A percentile compares a stretch with the other conserved stretches of the same genome.
phyloP scores from a whole-genome alignment of 2,888 invertebrate genomes.

The Ptilodon capucinus region DNA sequence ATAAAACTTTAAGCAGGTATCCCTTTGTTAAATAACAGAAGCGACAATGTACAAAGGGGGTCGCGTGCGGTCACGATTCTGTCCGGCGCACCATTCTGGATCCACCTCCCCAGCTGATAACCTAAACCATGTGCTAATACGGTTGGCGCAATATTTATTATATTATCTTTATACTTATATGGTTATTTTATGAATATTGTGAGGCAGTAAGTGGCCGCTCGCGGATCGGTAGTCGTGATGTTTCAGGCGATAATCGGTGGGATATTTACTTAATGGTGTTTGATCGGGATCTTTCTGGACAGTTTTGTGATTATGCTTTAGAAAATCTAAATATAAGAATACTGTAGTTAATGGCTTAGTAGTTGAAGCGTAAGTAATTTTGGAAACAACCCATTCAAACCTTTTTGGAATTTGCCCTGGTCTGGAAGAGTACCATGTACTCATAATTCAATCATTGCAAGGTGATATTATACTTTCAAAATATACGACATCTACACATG shows the following conservation, averaged over 20 bases:
- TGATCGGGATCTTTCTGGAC: neutral
- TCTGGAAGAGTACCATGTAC: too few species aligned
- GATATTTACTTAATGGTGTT: neutral
- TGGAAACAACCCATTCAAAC: too few species aligned
- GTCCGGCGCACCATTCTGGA: conserved; percentile 62
- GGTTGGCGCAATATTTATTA: conserved; percentile 36
- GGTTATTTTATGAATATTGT: conserved; percentile 31
- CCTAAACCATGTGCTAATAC: conserved; percentile 65
- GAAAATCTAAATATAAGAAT: neutral
- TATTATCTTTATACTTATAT: conserved; percentile 25
- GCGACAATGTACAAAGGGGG: conserved; percentile 38
- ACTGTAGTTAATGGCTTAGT: too few species aligned
- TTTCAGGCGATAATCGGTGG: conserved; percentile 4
- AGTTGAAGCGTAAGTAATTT: too few species aligned
- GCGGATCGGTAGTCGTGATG: conserved; percentile 17
- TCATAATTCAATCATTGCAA: too few species aligned
- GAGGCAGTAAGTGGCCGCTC: conserved; percentile 8
- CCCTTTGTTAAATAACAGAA: conserved; percentile 11
- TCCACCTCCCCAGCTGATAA: conserved; percentile 58
- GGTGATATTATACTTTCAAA: too few species aligned
- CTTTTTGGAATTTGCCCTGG: too few species aligned
- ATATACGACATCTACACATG: too few species aligned
- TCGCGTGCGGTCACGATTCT: conserved; percentile 60
- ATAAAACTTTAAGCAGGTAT: too few species aligned
- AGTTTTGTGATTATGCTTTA: neutral